Conservation (phyloP, 92 coral and sea anemone species). For the Epizoanthus ramosus region DNA sequence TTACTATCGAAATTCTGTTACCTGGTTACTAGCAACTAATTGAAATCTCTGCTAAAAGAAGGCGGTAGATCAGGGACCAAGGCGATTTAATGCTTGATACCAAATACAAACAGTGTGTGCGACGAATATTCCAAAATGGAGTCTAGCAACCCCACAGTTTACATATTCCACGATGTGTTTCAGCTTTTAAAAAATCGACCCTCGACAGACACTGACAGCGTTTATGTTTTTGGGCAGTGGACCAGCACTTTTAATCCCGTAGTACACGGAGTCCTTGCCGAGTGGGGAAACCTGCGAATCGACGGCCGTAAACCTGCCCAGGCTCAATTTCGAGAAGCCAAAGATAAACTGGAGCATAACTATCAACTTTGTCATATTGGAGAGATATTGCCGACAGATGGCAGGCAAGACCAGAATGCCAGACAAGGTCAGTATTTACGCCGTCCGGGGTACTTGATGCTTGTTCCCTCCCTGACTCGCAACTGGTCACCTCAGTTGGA, state of each 20-base stretch:
- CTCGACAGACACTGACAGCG: neutral
- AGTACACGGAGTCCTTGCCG: constrained; percentile 22
- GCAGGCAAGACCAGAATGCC: neutral
- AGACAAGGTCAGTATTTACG: no score
- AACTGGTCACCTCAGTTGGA: neutral
- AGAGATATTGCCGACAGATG: neutral
- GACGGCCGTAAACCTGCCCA: neutral
- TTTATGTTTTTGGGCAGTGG: constrained; percentile 31
- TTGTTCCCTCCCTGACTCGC: neutral
- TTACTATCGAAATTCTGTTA: no score
- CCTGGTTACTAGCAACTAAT: neutral
- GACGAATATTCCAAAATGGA: neutral
- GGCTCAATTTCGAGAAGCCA: neutral
- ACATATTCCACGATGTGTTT: constrained; percentile 13
- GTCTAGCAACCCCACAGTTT: constrained; percentile 3
- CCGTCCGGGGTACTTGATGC: constrained; percentile 6
- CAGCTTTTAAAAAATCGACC: neutral
- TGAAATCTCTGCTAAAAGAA: no score
- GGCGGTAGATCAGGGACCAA: no score
- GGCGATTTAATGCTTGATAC: no score
- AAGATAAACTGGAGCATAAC: neutral
- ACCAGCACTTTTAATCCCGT: constrained; percentile 33
- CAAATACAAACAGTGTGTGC: no score
- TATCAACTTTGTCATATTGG: constrained; percentile 23
- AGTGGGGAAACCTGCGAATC: constrained; percentile 10